Percentiles rank a stretch among this genome's conserved stretches.
phyloP scores from a whole-genome alignment of 2,797 vertebrate genomes.

The Parauchenoglanis ngamensis region DNA sequence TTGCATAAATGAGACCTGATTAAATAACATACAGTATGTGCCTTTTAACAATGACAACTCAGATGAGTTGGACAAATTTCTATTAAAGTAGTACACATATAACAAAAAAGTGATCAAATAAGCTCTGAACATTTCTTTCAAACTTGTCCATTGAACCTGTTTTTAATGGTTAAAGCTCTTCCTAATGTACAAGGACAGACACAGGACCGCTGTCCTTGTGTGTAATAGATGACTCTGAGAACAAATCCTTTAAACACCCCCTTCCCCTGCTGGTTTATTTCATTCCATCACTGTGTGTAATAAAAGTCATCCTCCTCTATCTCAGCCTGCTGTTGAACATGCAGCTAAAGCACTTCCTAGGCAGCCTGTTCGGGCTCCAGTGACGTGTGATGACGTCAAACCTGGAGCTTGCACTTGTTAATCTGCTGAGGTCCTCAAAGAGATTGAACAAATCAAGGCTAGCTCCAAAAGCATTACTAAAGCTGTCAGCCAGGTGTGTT shows the following conservation, averaged over 20 bases:
- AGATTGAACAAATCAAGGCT: conserved; percentile 30
- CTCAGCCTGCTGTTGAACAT: conserved; percentile 29
- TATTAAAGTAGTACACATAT: not conserved
- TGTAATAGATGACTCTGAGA: conserved; percentile 17
- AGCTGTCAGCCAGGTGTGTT: conserved; percentile 13
- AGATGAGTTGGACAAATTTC: not conserved
- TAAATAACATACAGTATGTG: not conserved
- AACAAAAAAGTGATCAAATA: not conserved
- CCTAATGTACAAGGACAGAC: conserved; percentile 15
- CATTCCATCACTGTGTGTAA: conserved; percentile 41
- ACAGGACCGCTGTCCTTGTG: conserved; percentile 16
- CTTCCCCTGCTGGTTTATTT: conserved; percentile 47
- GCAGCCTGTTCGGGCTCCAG: conserved; percentile 18
- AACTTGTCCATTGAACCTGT: not conserved
- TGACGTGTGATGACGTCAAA: conserved; percentile 29
- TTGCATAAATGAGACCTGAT: not conserved
- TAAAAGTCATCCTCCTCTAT: conserved; percentile 30
- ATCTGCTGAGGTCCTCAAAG: conserved; percentile 12
- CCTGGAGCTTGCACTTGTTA: conserved; percentile 1
- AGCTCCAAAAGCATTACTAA: not conserved
- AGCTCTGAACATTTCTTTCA: conserved; percentile 6
- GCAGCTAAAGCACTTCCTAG: conserved; percentile 29
- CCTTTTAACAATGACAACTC: not conserved
- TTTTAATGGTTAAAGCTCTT: conserved; percentile 25
- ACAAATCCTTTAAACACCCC: conserved; percentile 36